Base-by-base conservation (phyloP, 2,797 vertebrate genomes). In the Arnoldichthys spilopterus region DNA sequence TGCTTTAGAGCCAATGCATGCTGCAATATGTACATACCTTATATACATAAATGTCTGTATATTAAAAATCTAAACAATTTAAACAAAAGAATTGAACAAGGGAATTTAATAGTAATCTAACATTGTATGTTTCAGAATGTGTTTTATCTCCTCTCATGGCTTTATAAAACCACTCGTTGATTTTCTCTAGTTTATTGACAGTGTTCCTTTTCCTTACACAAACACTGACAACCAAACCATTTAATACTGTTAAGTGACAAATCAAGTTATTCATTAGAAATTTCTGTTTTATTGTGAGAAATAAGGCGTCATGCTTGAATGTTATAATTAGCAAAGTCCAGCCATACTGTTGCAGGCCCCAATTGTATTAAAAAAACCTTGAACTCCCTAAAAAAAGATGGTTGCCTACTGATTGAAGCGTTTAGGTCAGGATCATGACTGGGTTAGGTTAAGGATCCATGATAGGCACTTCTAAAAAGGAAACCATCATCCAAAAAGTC, bases 381-480 rank as follows among this genome's bases (percentile, higher is more conserved):
- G 1, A 15, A 67, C 11, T 9, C 66, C 18, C 22, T 67, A 2
- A n/a, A 40, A 70, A 62, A 51, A 45, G 43, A 12, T 15, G 43
- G 13, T 15, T 9, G 34, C 7, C 26, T 34, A 45, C 37, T 6
- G 11, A 15, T 24, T 6, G 37, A 66, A 24, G 63, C 63, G 1
- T 66, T 26, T 72, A 56, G 34, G 20, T 32, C 45, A 64, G 45
- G 13, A 18, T 63, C 43, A 49, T 49, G 28, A 9, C 12, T 18
- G 73, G 58, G 30, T 24, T 49, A 32, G 58, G 58, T 73, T 74
- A 20, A 37, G 12, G 30, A 61, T 28, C 61, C 13, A 18, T 20
- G 34, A 53, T 56, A 49, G 58, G 16, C 34, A 28, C 40, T 62
- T 30, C 30, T 54, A 66, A 58, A 45, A 30, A 12, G 61, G 43